Percentiles rank a stretch among this genome's conserved stretches.
These are phyloP conservation scores for Periophthalmodon schlosseri DNA, from an alignment of 2,113 vertebrate species.

Conservation along the genomic window DNA sequence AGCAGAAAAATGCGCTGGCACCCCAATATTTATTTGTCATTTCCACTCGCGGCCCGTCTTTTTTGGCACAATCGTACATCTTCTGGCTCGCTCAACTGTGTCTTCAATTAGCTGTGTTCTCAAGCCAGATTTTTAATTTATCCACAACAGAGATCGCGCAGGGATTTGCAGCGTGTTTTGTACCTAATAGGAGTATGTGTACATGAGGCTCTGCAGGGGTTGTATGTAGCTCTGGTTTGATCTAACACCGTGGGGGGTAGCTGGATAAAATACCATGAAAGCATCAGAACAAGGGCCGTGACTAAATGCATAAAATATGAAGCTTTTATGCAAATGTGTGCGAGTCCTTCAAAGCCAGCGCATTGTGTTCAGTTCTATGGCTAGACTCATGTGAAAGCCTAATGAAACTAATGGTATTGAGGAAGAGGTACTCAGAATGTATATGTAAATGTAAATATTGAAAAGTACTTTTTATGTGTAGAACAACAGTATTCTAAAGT, in stretches of 20 bases:
- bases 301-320: constrained; percentile 10
- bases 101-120: constrained; percentile 57
- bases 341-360: constrained; percentile 1
- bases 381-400: neutral
- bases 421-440: neutral
- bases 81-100: constrained; percentile 44
- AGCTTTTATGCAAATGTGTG: constrained; percentile 8
- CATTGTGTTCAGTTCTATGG: constrained; percentile 2
- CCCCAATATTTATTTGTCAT: constrained; percentile 64
- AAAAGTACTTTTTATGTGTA: neutral
- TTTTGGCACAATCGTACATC: constrained; percentile 54
- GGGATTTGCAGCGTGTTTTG: constrained; percentile 59
- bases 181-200: constrained; percentile 61
- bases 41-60: constrained; percentile 55
- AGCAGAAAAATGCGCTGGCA: constrained; percentile 34
- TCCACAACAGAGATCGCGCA: constrained; percentile 48
- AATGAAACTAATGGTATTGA: neutral
- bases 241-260: neutral
- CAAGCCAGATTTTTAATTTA: constrained; percentile 50
- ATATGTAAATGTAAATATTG: neutral
- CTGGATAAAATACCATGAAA: constrained; percentile 7
- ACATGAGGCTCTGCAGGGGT: neutral
- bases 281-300: constrained; percentile 3
- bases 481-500: neutral
- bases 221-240: neutral